Conservation (phyloP, 2,797 vertebrate genomes). For the Phrynocephalus forsythii region DNA sequence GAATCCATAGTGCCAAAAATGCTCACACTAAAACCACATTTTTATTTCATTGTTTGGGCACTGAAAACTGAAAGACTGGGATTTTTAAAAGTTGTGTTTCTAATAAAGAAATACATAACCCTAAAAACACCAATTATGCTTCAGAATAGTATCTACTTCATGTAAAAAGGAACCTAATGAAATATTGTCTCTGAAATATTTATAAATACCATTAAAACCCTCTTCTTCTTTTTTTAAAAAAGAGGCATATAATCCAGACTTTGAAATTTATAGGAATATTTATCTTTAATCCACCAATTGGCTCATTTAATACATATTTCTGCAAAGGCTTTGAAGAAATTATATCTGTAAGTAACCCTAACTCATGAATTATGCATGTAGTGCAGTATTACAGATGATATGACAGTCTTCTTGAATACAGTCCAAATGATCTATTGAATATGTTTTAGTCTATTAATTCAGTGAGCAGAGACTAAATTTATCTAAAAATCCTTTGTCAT, state of each 20-base stretch:
- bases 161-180: neutral
- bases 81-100: conserved; percentile 25
- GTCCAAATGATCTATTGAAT: conserved; percentile 28
- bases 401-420: conserved; percentile 33
- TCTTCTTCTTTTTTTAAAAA: conserved; percentile 30
- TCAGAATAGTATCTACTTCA: neutral
- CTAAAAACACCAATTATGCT: conserved; percentile 27
- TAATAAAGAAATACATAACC: conserved; percentile 51
- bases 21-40: neutral
- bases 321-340: conserved; percentile 46
- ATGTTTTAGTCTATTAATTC: conserved; percentile 21
- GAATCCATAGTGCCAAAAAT: neutral
- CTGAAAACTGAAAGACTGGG: conserved; percentile 41
- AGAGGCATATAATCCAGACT: conserved; percentile 46
- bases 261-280: conserved; percentile 39
- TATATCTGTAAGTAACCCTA: conserved; percentile 46
- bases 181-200: neutral
- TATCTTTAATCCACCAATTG: conserved; percentile 37
- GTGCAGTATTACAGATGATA: conserved; percentile 40
- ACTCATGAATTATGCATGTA: conserved; percentile 42
- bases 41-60: conserved; percentile 29
- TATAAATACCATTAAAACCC: too few relatives aligned
- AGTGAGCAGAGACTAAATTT: conserved; percentile 15
- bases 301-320: conserved; percentile 33
- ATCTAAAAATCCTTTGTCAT: conserved; percentile 22